These are phyloP conservation scores for Caenorhabditis parvicauda DNA, from an alignment of 2,888 invertebrate species.

Conservation along the genomic window DNA sequence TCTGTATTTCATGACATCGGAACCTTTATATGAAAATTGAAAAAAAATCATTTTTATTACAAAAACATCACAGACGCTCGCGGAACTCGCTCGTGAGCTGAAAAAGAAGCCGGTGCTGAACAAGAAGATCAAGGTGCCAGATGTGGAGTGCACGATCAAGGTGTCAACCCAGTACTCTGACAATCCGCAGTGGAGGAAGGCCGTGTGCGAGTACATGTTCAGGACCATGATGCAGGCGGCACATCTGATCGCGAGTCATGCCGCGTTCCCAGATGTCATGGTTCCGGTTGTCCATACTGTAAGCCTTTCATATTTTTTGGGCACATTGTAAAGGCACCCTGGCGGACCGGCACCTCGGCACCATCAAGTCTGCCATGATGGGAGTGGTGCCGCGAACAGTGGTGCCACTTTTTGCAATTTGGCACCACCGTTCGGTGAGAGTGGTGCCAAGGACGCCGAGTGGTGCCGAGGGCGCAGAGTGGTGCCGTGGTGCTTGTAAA, in stretches of 20 bases:
- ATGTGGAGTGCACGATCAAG: slow-evolving; percentile 26
- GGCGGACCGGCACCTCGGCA: no score
- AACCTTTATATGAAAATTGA: background rate
- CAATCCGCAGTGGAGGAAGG: slow-evolving; percentile 23
- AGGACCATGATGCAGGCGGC: slow-evolving; percentile 39
- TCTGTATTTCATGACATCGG: no score
- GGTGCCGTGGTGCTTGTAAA: no score
- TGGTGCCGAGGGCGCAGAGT: no score
- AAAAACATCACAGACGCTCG: slow-evolving; percentile 15
- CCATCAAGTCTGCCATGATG: no score
- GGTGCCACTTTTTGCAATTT: no score
- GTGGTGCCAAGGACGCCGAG: no score
- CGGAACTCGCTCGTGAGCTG: slow-evolving; percentile 22
- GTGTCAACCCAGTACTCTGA: slow-evolving; percentile 25
- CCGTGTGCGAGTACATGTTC: slow-evolving; percentile 30
- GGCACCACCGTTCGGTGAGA: no score
- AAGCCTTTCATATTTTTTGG: background rate
- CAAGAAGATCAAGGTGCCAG: slow-evolving; percentile 24
- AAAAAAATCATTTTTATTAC: background rate
- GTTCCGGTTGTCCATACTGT: slow-evolving; percentile 41
- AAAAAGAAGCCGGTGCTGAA: slow-evolving; percentile 19
- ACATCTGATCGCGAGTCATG: slow-evolving; percentile 42
- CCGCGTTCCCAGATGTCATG: slow-evolving; percentile 49
- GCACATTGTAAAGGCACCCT: background rate
- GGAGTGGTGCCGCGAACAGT: no score